Evolutionary conservation across 2,113 vertebrate species (phyloP), one percentile per base, ranked within the genome.

Genomic region (Ascaphus truei): DNA sequence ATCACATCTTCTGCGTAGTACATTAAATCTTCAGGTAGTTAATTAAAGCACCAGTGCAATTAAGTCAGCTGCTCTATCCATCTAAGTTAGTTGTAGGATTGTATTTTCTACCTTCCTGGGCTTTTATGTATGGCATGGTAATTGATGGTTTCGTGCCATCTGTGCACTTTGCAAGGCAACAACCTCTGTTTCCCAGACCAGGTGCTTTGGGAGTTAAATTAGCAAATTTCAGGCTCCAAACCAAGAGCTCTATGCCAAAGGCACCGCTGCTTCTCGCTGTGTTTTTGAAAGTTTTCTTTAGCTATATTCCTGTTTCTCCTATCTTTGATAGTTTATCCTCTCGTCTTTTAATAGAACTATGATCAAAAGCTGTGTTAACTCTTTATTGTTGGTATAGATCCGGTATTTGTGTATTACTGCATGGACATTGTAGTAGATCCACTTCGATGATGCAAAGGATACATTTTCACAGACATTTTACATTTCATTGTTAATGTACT

Each of bases 101-200:
- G 59, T 31, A 33, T 62, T 51, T 63, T 51, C 61, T 30, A 63
- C 45, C 29, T 63, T 63, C 22, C 22, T 51, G 47, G 3, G 51
- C 34, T 10, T 63, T 48, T 36, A 50, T 51, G 31, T 63, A 22
- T 34, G 8, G 11, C 45, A 63, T 26, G 43, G 22, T 30, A 45
- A 61, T 31, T 16, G 31, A 45, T 43, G 33, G 45, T 63, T 45
- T 51, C 61, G 36, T 15, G 50, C 63, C 50, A 55, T 66, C 50
- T 66, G 34, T 55, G 48, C 37, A 39, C 34, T 66, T 56, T 23
- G 30, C 3, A 52, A 20, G 41, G 34, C 23, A 23, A n/a, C 39
- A 65, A 53, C 9, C 50, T 53, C 33, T 53, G 48, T 66, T 55
- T 55, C 50, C 51, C 63, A 66, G 39, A 55, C 9, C 31, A 65